Evolutionary conservation across 2,113 vertebrate genomes (phyloP), one percentile per base, ranked within the genome.

Genomic region (Poicephalus gulielmi): DNA sequence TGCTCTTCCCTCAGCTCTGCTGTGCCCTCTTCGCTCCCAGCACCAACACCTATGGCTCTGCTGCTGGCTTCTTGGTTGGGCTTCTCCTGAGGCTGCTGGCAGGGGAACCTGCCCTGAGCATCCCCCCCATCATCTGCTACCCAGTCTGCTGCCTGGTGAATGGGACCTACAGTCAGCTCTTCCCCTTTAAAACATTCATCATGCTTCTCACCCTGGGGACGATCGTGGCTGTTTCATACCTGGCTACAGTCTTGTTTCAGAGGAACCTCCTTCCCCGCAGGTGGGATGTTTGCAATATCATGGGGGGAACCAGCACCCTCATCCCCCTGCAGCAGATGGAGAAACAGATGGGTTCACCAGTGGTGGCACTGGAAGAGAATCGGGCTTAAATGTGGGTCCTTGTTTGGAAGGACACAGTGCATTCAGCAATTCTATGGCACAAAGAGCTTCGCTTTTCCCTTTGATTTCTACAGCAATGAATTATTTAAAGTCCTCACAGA

Each of bases 1-100:
- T 99, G 39, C 97, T 99, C 82, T 99, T 99, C 87, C 98, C 98
- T 35, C 98, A 99, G 96, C 95, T 99, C 71, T 98, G 98, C 76
- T 99, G 98, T 10, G 87, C 98, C 50, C 98, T 99, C 71, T 99
- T 98, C 16, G 60, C 96, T 86, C 89, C 89, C 30, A 27, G 95
- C 75, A 98, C 98, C 7, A 98, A 99, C 46, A 94, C 95, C 9
- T 99, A 98, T 0, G 98, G 98, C 10, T 98, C 98, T 0, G 93
- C 97, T 6, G 94, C 97, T 1, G 98, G 98, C 35, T 98, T 98
- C 68, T 7, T 94, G 10, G 33, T 97, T 10, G 98, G 98, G 23
- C 63, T 98, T n/a, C 49, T 98, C 49, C 60, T 99, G 90, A 95
- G 98, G n/a, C 74, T 98, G 24, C 66, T 98, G 73, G 98, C 98